Evolutionary conservation across 2,113 vertebrate species (phyloP).

Genomic region (Podiceps cristatus): DNA sequence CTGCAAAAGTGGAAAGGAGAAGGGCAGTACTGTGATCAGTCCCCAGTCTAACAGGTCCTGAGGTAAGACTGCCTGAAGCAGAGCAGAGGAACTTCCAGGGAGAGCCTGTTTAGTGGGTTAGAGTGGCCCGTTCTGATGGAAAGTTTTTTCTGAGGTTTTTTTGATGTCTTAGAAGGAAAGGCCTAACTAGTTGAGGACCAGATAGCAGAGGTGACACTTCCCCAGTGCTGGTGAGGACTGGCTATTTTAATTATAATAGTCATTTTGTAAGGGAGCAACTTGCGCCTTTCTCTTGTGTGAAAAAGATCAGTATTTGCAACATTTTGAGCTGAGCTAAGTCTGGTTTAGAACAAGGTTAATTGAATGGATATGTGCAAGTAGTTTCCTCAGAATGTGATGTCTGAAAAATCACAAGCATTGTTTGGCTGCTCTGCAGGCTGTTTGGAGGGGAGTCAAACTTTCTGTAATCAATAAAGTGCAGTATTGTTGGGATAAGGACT

Average conservation of each 20-base stretch:
- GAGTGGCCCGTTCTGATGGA: neutral
- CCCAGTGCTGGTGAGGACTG: neutral
- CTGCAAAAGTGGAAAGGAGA: neutral
- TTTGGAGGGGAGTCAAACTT: neutral
- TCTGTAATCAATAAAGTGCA: neutral
- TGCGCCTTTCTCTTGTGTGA: neutral
- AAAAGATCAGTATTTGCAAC: neutral
- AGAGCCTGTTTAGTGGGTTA: neutral
- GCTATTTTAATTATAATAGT: neutral
- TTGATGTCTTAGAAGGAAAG: neutral
- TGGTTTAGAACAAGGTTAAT: neutral
- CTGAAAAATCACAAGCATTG: neutral
- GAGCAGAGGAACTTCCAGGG: neutral
- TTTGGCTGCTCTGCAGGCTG: neutral
- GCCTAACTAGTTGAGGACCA: neutral
- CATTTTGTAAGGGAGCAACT: neutral
- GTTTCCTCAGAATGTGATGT: neutral
- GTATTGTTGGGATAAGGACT: neutral
- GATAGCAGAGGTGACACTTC: neutral
- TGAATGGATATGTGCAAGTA: neutral
- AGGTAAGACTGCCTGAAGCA: neutral
- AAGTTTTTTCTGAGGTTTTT: accelerated
- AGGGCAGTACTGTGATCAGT: accelerated
- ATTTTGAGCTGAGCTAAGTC: neutral
- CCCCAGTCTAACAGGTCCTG: neutral